A percentile compares a stretch with the other conserved stretches of the same genome.
phyloP scores from a whole-genome alignment of 1,140 invertebrate species.

The Sycobia sp. region DNA sequence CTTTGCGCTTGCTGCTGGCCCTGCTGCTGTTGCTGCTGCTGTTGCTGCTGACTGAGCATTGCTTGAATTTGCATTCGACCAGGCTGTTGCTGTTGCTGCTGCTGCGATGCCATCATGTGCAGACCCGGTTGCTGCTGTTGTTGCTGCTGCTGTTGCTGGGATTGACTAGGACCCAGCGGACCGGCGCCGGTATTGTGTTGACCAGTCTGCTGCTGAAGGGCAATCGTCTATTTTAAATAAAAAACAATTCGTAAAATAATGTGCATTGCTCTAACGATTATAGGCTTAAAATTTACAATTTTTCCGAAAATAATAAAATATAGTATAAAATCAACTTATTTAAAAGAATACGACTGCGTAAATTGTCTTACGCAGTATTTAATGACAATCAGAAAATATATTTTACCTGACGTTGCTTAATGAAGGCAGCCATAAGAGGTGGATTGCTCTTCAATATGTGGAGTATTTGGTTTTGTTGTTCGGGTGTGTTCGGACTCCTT shows the following conservation, averaged over 20 bases:
- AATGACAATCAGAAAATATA: no score
- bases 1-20: constrained; percentile 47
- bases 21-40: constrained; percentile 59
- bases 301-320: no score
- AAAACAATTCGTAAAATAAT: no score
- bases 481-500: constrained; percentile 85
- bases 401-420: constrained; percentile 84
- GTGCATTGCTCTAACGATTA: no score
- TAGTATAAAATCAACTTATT: no score
- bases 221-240: constrained; percentile 36
- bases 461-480: constrained; percentile 91
- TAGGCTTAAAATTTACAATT: no score
- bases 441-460: constrained; percentile 94
- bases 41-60: constrained; percentile 63
- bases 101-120: constrained; percentile 53
- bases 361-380: no score
- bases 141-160: constrained; percentile 63
- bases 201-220: constrained; percentile 52
- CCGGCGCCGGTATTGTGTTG: constrained; percentile 52
- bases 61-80: constrained; percentile 63
- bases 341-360: no score
- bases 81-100: constrained; percentile 61
- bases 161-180: constrained; percentile 57
- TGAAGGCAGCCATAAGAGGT: constrained; percentile 94
- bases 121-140: constrained; percentile 58